Evolutionary conservation across 2,888 invertebrate genomes (phyloP), one percentile per base, ranked within the genome.

Genomic region (Opisthograptis luteolata): DNA sequence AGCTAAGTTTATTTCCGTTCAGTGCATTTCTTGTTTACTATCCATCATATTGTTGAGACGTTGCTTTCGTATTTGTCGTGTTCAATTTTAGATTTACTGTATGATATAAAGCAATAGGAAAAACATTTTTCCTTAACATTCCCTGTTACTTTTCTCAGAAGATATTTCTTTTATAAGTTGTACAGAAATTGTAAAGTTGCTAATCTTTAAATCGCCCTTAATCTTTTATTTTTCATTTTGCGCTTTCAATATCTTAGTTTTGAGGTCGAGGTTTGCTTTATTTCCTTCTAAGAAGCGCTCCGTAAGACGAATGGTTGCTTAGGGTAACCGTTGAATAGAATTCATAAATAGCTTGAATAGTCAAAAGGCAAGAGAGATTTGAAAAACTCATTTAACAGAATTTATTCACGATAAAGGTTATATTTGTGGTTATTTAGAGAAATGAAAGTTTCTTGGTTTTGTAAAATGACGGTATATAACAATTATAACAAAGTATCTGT

Each of bases 31-130:
- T 79, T 82, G 78, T 85, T 82, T 80, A 76, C 79, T 74, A 80
- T 83, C 79, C 78, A 81, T 81, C 81, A 83, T 81, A 81, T 78
- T 79, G 79, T 81, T 77, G 74, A 76, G 70, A 71, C 66, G 65
- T 68, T 62, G 55, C 60, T 65, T 63, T 78, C 66, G 65, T 77
- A 73, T 75, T 79, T 77, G 75, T 70, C 70, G 66, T 54, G 71
- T 76, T 77, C 71, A 75, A 76, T 78, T 77, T 75, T 74, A 76
- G 72, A 72, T 77, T 64, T 60, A 53, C 46, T 50, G 56, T 70
- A 66, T 64, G 40, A 69, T 66, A 66, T 71, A 66, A 64, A 67
- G 58, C 35, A 34, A 55, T 61, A 12, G 20, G 42, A 45, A 46
- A 56, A 62, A 50, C 52, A 42, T 55, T 55, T 61, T 44, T 25